Evolutionary conservation across 2,888 invertebrate genomes (phyloP), one percentile per base, ranked within the genome.

Genomic region (Orgyia antiqua): DNA sequence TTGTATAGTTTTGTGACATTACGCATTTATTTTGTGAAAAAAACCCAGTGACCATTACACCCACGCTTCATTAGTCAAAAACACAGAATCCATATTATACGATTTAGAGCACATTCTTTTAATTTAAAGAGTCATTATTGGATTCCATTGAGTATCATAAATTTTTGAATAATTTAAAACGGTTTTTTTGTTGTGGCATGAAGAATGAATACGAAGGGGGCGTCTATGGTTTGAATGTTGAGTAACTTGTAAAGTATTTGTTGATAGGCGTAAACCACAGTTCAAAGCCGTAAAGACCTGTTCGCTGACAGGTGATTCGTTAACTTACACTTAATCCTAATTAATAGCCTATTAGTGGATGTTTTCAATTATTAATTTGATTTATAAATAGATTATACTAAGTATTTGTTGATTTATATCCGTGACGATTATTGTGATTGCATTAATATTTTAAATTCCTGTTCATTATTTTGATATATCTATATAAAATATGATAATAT

Each of bases 321-420:
- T 72, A 72, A 66, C 67, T 67, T 57, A 53, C 70, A 58, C 63
- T 63, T 76, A 80, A 78, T 72, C 68, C 78, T 78, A 72, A 84
- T 82, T 79, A 80, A 84, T 83, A 61, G 78, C 41, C 72, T 76
- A 75, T 82, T 79, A 79, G 72, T 56, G 36, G 70, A 69, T 74
- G 58, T 74, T 69, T 84, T 83, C 83, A 80, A 83, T 84, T 80
- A 80, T 71, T 62, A 70, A 55, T 56, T 68, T 78, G 79, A 83
- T 83, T 82, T 80, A 83, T 78, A 51, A 40, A 38, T 35, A 39
- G 35, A 29, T 25, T 37, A 38, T 30, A 32, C 39, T 45, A 41
- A 47, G 37, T 44, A 63, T 68, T 63, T 45, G 50, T 57, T 71
- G 69, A 77, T 74, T 67, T 66, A 72, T 68, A 54, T 45, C 36